phyloP scores from a whole-genome alignment of 2,113 vertebrate genomes.

The Macrotis lagotis region DNA sequence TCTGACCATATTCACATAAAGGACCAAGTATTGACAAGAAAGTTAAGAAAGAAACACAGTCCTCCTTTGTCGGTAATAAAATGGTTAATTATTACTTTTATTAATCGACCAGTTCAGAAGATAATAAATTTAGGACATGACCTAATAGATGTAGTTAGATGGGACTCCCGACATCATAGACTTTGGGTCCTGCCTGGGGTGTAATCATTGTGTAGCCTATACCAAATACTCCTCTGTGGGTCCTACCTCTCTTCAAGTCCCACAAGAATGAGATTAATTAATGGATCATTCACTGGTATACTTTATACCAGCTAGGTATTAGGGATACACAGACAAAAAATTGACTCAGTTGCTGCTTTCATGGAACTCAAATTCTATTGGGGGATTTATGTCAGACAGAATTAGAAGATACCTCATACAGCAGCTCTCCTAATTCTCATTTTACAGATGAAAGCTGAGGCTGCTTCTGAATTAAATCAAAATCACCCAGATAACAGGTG shows the following conservation, averaged over 20 bases:
- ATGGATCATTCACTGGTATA: background rate
- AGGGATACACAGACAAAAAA: background rate
- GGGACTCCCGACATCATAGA: background rate
- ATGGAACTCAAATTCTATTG: background rate
- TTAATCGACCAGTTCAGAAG: background rate
- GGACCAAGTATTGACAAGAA: background rate
- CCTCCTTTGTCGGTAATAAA: background rate
- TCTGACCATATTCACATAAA: background rate
- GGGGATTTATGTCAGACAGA: background rate
- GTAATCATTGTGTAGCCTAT: background rate
- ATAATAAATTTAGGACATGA: background rate
- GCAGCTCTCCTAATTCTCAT: background rate
- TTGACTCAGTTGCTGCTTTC: background rate
- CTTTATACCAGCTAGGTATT: background rate
- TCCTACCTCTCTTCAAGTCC: background rate
- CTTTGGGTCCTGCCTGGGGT: background rate
- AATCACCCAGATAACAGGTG: background rate
- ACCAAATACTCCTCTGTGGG: background rate
- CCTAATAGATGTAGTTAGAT: background rate
- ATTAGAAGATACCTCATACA: background rate
- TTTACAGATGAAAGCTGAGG: background rate
- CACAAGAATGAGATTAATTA: background rate
- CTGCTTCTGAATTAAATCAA: background rate
- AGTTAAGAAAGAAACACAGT: background rate
- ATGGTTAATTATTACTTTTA: background rate